These are phyloP conservation scores for Poecilus cupreus DNA, from an alignment of 2,888 invertebrate species.

Conservation along the genomic window DNA sequence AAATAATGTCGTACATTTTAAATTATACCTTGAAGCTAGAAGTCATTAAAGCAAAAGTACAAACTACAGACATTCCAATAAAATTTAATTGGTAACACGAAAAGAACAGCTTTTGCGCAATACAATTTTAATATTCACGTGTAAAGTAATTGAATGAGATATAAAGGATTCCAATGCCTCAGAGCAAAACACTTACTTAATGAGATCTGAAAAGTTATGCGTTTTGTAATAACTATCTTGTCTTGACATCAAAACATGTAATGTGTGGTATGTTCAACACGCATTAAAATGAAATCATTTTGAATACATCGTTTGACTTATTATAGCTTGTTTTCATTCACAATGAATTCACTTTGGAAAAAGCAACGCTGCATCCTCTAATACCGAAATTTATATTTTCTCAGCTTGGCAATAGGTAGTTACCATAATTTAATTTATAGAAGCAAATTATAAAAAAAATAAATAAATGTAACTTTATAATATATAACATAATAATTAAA, in stretches of 20 bases:
- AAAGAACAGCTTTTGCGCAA: background rate
- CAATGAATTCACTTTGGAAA: too few relatives aligned
- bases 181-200: slow-evolving; percentile 9
- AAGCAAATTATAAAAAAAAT: too few relatives aligned
- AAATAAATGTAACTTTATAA: too few relatives aligned
- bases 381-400: too few relatives aligned
- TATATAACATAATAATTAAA: too few relatives aligned
- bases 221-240: background rate
- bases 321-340: too few relatives aligned
- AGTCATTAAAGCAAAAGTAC: slow-evolving; percentile 2
- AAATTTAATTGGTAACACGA: slow-evolving; percentile 11
- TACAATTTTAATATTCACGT: slow-evolving; percentile 28
- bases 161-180: background rate
- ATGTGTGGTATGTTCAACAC: background rate
- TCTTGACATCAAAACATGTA: slow-evolving; percentile 18
- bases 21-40: background rate
- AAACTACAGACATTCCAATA: background rate
- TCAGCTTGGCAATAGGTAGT: too few relatives aligned
- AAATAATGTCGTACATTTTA: background rate
- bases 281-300: background rate
- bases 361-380: too few relatives aligned
- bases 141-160: slow-evolving; percentile 14
- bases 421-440: too few relatives aligned
- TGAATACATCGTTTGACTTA: too few relatives aligned
- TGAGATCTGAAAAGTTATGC: slow-evolving; percentile 23